These are phyloP conservation scores for Drosophila subsilvestris DNA, from an alignment of 2,888 invertebrate genomes.

Conservation along the genomic window DNA sequence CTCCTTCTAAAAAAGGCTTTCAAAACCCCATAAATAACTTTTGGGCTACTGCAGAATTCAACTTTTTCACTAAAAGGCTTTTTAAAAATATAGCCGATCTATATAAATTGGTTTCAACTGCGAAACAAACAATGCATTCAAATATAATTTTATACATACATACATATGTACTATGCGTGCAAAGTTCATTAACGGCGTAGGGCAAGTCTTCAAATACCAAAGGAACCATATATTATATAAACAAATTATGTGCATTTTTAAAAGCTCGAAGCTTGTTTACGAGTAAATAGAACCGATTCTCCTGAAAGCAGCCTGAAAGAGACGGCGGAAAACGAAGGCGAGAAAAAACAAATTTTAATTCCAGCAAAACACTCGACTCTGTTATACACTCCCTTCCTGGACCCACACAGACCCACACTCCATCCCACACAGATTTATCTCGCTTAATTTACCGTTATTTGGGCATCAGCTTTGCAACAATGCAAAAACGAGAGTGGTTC, in stretches of 20 bases:
- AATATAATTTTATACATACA: constrained; percentile 47
- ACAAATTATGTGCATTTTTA: constrained; percentile 70
- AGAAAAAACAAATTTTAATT: constrained; percentile 69
- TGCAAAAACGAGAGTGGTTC: constrained; percentile 44
- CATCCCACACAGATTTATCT: constrained; percentile 71
- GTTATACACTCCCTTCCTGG: constrained; percentile 22
- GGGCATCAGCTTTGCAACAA: constrained; percentile 77
- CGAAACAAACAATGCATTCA: constrained; percentile 71
- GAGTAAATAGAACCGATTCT: constrained; percentile 61
- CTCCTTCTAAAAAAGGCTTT: constrained; percentile 2
- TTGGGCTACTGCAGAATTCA: constrained; percentile 11
- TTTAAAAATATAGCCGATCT: constrained; percentile 36
- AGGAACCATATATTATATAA: constrained; percentile 36
- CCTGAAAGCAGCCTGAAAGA: constrained; percentile 21
- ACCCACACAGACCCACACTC: constrained; percentile 9
- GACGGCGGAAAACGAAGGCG: constrained; percentile 9
- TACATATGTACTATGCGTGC: constrained; percentile 18
- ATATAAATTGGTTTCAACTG: constrained; percentile 63
- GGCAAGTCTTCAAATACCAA: not conserved
- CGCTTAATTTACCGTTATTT: constrained; percentile 79
- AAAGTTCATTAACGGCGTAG: constrained; percentile 70
- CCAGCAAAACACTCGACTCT: constrained; percentile 59
- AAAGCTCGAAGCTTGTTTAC: constrained; percentile 74
- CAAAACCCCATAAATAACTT: constrained; percentile 23
- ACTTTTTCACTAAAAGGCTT: too few relatives aligned